These are phyloP conservation scores for Kryphioiulus occultus DNA, from an alignment of 2,888 invertebrate genomes.

Conservation along the genomic window DNA sequence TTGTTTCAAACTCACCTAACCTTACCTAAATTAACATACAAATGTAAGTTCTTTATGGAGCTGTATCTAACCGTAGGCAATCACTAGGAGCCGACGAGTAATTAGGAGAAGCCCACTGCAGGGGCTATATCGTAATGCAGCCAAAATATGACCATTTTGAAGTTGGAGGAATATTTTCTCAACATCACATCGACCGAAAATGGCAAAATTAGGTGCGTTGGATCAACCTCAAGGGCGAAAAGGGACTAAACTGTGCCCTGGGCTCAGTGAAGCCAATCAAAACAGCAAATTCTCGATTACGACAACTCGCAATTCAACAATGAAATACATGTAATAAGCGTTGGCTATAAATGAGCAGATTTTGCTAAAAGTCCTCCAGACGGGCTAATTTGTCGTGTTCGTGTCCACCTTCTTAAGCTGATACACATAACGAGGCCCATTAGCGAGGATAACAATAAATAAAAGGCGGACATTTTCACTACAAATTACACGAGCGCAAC, in stretches of 20 bases:
- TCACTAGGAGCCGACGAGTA: no score
- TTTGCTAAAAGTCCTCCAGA: not conserved
- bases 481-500: not conserved
- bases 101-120: no score
- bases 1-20: no score
- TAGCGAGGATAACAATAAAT: not conserved
- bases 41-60: no score
- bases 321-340: not conserved
- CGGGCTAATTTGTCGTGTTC: not conserved
- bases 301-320: not conserved
- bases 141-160: no score
- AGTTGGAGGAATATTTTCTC: not conserved
- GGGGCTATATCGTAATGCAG: no score
- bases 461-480: not conserved
- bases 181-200: not conserved
- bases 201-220: not conserved
- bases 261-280: not conserved
- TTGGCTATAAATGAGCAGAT: not conserved
- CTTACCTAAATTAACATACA: no score
- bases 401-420: conserved; percentile 5
- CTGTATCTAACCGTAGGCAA: no score
- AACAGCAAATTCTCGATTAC: not conserved
- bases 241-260: not conserved
- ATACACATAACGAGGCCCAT: not conserved
- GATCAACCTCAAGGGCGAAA: not conserved